Percentiles rank a stretch among this genome's conserved stretches.
phyloP scores from a whole-genome alignment of 2,113 vertebrate species.

The Cynopterus brachyotis region DNA sequence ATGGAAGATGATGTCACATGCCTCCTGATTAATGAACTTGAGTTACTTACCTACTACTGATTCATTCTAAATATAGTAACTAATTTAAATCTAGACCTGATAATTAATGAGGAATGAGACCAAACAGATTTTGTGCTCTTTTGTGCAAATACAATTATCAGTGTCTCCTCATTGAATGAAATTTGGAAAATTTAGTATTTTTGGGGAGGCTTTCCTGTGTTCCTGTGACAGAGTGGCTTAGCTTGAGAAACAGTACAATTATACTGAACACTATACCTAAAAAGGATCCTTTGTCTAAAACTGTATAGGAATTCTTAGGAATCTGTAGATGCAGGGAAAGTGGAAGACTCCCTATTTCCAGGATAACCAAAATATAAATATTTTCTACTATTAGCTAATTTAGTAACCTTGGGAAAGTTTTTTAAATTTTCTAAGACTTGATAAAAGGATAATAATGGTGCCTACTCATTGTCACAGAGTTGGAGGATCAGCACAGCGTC shows the following conservation, averaged over 20 bases:
- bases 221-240: background rate
- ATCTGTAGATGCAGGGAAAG: background rate
- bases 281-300: background rate
- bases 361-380: background rate
- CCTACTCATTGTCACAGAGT: background rate
- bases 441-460: background rate
- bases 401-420: background rate
- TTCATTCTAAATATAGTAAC: background rate
- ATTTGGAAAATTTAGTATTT: background rate
- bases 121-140: background rate
- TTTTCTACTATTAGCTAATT: background rate
- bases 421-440: background rate
- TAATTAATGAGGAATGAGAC: background rate
- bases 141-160: conserved; percentile 1
- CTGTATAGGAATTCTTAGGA: background rate
- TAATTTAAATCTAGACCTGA: conserved; percentile 6
- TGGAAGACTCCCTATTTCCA: background rate
- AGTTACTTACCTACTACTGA: background rate
- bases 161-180: conserved; percentile 7
- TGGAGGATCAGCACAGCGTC: background rate
- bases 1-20: background rate
- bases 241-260: background rate
- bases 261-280: background rate
- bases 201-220: background rate
- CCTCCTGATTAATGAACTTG: background rate